Evolutionary conservation across 2,888 invertebrate genomes (phyloP), one percentile per base, ranked within the genome.

Genomic region (Dioctria rufipes): DNA sequence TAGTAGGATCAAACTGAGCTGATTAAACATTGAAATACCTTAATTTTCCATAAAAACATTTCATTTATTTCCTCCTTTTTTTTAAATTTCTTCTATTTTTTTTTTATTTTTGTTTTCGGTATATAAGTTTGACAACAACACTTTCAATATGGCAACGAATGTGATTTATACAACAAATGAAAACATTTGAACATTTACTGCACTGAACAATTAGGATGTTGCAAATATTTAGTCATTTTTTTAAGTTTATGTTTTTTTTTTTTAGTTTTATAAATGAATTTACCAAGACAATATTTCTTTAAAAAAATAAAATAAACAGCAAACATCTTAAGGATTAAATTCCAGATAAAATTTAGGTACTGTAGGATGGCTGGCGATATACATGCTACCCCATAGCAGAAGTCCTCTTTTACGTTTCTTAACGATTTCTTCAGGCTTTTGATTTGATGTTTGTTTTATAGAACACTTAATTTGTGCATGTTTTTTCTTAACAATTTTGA

Each of bases 121-220:
- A 63, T 77, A 63, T 58, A 42, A 77, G 37, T 63, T 77, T 77
- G 61, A 77, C 77, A 77, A 77, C 77, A 77, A 77, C 77, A 77
- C 46, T 77, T 60, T 77, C 51, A 63, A 77, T 25, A 25, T 77
- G 63, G 77, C 77, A 77, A 77, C 77, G 46, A 77, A 77, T 61
- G 49, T 60, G 58, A 69, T 58, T 73, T 42, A 73, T 73, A 73
- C 73, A 77, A 77, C 61, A 77, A 49, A 77, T 46, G 42, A 63
- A 63, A 63, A 37, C 42, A 2, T 61, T 46, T 43, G 63, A 77
- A 77, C 77, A 77, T 77, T 77, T 61, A 77, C 11, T 37, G 77
- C 25, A 39, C 42, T 73, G 73, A 73, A 58, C 43, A 73, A 60
- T 40, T 54, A 73, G 67, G 43, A 67, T 67, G 69, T 51, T 51